Percentiles rank a stretch among this genome's conserved stretches.
Conservation (phyloP, 2,113 vertebrate species). For the Cololabis saira region DNA sequence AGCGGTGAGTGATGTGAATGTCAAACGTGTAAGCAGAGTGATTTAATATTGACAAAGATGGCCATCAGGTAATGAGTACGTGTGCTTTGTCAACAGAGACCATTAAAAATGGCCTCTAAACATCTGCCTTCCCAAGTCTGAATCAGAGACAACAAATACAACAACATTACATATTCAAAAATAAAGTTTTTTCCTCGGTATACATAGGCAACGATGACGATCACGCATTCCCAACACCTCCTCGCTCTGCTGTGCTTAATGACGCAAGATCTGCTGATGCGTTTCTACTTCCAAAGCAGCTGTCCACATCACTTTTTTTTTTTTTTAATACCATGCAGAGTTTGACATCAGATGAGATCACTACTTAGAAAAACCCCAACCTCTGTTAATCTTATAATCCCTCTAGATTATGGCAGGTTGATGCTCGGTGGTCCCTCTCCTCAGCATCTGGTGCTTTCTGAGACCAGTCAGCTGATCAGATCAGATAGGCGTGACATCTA, state of each 20-base stretch:
- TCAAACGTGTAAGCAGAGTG: conserved; percentile 19
- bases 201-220: conserved; percentile 73
- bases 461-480: conserved; percentile 62
- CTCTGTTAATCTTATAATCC: conserved; percentile 66
- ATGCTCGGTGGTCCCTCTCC: conserved; percentile 78
- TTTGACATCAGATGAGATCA: conserved; percentile 76
- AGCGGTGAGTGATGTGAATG: conserved; percentile 26
- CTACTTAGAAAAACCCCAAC: conserved; percentile 58
- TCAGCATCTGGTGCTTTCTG: conserved; percentile 64
- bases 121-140: conserved; percentile 49
- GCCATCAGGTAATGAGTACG: conserved; percentile 47
- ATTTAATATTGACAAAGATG: conserved; percentile 72
- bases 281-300: conserved; percentile 46
- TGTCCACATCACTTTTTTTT: conserved; percentile 43
- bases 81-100: conserved; percentile 76
- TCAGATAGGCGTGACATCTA: conserved; percentile 80
- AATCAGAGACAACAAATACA: conserved; percentile 66
- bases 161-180: conserved; percentile 74
- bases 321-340: conserved; percentile 72
- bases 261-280: conserved; percentile 69
- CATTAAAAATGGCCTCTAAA: conserved; percentile 49
- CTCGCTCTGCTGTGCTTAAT: conserved; percentile 73
- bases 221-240: conserved; percentile 44
- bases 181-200: conserved; percentile 71
- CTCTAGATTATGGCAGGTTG: conserved; percentile 79